Base-by-base conservation (phyloP, 1,140 invertebrate genomes). In the Venustaconcha ellipsiformis region DNA sequence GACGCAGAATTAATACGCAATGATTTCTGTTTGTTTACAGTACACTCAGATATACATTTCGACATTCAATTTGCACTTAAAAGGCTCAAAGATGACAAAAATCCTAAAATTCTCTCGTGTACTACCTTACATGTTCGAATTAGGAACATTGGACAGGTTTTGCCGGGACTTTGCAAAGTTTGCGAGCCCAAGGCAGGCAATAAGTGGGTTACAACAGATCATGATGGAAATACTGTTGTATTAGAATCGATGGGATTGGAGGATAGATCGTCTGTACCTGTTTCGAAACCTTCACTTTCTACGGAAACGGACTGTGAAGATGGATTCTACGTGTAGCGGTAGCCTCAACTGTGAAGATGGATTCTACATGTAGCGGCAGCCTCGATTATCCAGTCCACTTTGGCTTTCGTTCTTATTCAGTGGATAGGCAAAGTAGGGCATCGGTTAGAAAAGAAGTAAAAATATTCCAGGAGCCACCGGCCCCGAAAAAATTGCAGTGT, bases 61-160 rank as follows among this genome's bases (percentile, higher is more conserved):
- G 81, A 86, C 66, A 74, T 88, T 58, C 87, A 88, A 70, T 84
- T 88, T 68, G 84, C 86, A n/a, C 74, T 88, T 14, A 88, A 88
- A 72, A 79, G 76, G 64, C 64, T 84, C 6, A 72, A 78, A 67
- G 64, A 66, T 5, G 80, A 74, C n/a, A 80, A 71, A 12, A 74
- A 73, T 18, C 80, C 84, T 2, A 62, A 80, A 18, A 59, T 80
- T 14, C 60, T 82, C 17, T 72, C 84, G 18, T 81, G 72, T 58
- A 80, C 82, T 30, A 79, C 78, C 57, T 57, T 87, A 62, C 79
- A 87, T 62, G 83, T 87, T 74, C 80, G 83, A 62, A 84, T 88
- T 15, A 65, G 78, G 14, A 84, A 86, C 56, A 75, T 87, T 14
- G 84, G 86, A 14, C 83, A 78, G 37, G 76, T 88, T 56, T 83